Percentiles rank a stretch among this genome's conserved stretches.
These are phyloP conservation scores for Bubo scandiacus DNA, from an alignment of 2,113 vertebrate genomes.

Conservation along the genomic window DNA sequence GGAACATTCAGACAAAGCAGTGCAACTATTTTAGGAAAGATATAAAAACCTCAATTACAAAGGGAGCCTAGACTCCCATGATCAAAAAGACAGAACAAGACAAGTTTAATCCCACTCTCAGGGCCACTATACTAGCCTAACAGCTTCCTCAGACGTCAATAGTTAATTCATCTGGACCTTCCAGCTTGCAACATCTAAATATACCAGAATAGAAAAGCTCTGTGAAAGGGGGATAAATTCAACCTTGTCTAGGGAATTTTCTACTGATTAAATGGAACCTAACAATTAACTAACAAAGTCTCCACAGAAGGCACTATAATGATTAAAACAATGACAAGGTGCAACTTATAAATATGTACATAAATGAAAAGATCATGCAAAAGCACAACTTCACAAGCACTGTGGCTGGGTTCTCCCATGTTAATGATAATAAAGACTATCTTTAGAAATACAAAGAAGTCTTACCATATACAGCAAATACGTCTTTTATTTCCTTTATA, in stretches of 20 bases:
- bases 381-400: background rate
- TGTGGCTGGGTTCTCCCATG: background rate
- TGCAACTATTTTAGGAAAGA: background rate
- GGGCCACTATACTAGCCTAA: background rate
- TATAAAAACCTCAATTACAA: background rate
- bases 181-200: background rate
- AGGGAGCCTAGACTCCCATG: background rate
- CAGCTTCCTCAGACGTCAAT: background rate
- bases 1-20: background rate
- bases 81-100: background rate
- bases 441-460: background rate
- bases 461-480: constrained; percentile 96
- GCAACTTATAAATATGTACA: background rate
- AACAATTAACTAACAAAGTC: background rate
- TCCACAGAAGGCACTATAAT: background rate
- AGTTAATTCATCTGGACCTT: background rate
- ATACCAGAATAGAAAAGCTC: background rate
- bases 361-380: background rate
- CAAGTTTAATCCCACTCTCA: background rate
- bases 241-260: background rate
- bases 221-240: background rate
- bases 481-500: constrained; percentile 98
- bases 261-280: background rate
- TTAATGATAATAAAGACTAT: background rate
- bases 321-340: background rate